Base-by-base conservation (phyloP, 2,113 vertebrate species). In the Halcyon senegalensis region DNA sequence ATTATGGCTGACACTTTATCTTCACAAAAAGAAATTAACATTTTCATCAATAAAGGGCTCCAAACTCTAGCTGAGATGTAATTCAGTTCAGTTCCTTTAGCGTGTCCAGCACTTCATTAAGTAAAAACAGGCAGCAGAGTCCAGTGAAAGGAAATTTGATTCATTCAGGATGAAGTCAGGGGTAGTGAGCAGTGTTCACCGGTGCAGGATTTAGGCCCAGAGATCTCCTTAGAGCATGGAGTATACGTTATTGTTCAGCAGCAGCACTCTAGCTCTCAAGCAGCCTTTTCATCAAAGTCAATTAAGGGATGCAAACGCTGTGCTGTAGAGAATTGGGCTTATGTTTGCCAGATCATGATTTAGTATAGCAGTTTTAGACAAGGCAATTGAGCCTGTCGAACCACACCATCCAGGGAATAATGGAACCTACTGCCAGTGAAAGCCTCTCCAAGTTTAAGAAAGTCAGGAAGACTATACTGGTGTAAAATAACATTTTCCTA, bases 51-150 rank as follows among this genome's bases (percentile, higher is more conserved):
- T 94, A 93, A 93, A 90, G 66, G 70, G 88, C 88, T 94, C 70
- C 89, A 94, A 89, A 90, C 84, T 95, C 92, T 95, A 90, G 92
- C 86, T 94, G 96, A 87, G 92, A 82, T 55, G 74, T 87, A 94
- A 93, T 94, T 96, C 92, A 92, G 62, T 95, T 91, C 73, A 76
- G 67, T 94, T 97, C 77, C 77, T 93, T 95, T 85, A 93, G 95
- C 33, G 0, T 78, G 70, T 87, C 84, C 88, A 89, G 56, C 84
- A 96, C 90, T 96, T 97, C 95, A 95, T 97, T 96, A 96, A 94
- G 58, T 97, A 76, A 96, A 94, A 94, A 66, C 70, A 94, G 87
- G 53, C 70, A 2, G 37, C 84, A 66, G 59, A 85, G 77, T 87
- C 76, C 80, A 53, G 39, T 87, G 92, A 96, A 94, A 93, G 95